Base-by-base conservation (phyloP, 2,888 invertebrate species). In the Trilocha varians region DNA sequence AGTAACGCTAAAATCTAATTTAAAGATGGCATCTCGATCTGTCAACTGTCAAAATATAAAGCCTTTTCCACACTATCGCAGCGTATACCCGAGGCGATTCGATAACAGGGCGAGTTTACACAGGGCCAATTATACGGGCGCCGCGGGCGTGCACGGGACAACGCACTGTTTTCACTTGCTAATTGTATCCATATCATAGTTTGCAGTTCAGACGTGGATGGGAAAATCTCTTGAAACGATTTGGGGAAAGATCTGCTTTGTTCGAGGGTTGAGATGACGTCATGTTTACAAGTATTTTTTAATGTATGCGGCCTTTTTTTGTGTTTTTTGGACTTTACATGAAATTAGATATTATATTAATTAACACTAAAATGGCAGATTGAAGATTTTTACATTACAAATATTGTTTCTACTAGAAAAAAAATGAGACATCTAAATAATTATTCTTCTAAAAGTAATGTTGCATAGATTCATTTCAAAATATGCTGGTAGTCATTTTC, bases 81-180 rank as follows among this genome's bases (percentile, higher is more conserved):
- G 13, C 38, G 43, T 39, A 54, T 52, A 57, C 73, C 65, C 74
- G 67, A 62, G 75, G 83, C 73, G 50, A 56, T 64, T 62, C 69
- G 79, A 82, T 83, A 82, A 77, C 82, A 75, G 74, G 72, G 66
- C 68, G 55, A 68, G 84, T 84, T 78, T 84, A 84, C 84, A 82
- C 74, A 80, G 70, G 70, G 70, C 84, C 84, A 85, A 85, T 85
- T 85, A 85, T 79, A 70, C 62, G 55, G 50, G 50, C 71, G 76
- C 77, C 63, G 66, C 59, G 50, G 59, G 59, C 48, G 57, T 54
- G 47, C 44, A 46, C 52, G 55, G 59, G 62, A 65, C 70, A 59
- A 50, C 61, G 62, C 66, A 62, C 59, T 55, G 54, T 56, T 56
- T 56, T 52, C 53, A 50, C 52, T 54, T 55, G 57, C 53, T 61